phyloP scores from a whole-genome alignment of 2,797 vertebrate species.

The Passerculus sandwichensis region DNA sequence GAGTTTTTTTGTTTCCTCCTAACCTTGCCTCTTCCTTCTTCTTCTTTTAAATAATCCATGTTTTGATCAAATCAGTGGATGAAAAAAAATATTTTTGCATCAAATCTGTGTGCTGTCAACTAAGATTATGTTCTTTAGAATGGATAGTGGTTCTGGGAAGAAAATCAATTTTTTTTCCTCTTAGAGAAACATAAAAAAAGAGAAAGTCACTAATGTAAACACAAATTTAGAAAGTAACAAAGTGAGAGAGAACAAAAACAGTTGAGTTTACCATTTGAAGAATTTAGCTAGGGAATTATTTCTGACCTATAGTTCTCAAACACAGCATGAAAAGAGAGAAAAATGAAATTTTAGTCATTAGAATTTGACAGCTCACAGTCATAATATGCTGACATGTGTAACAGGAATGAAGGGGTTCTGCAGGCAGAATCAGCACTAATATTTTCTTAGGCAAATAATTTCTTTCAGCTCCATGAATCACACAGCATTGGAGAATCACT shows the following conservation, averaged over 20 bases:
- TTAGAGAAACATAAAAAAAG: not conserved
- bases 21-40: conserved; percentile 8
- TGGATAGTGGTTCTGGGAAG: conserved; percentile 18
- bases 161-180: not conserved
- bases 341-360: conserved; percentile 76
- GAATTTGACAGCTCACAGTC: conserved; percentile 76
- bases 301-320: conserved; percentile 72
- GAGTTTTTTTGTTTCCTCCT: not conserved
- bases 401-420: conserved; percentile 71
- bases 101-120: conserved; percentile 50
- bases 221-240: conserved; percentile 42
- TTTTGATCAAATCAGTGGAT: conserved; percentile 60
- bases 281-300: conserved; percentile 65
- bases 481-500: not conserved
- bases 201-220: conserved; percentile 4
- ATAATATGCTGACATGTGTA: conserved; percentile 77
- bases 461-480: conserved; percentile 67
- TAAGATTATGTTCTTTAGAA: conserved; percentile 51
- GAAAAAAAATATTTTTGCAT: conserved; percentile 46
- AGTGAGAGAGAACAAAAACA: not conserved
- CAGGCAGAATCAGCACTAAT: conserved; percentile 53
- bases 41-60: conserved; percentile 60
- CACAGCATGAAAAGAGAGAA: conserved; percentile 71
- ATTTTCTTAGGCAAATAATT: conserved; percentile 72
- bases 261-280: conserved; percentile 43